A percentile compares a stretch with the other conserved stretches of the same genome.
These are phyloP conservation scores for Leucosticte australis DNA, from an alignment of 2,113 vertebrate genomes.

Conservation along the genomic window DNA sequence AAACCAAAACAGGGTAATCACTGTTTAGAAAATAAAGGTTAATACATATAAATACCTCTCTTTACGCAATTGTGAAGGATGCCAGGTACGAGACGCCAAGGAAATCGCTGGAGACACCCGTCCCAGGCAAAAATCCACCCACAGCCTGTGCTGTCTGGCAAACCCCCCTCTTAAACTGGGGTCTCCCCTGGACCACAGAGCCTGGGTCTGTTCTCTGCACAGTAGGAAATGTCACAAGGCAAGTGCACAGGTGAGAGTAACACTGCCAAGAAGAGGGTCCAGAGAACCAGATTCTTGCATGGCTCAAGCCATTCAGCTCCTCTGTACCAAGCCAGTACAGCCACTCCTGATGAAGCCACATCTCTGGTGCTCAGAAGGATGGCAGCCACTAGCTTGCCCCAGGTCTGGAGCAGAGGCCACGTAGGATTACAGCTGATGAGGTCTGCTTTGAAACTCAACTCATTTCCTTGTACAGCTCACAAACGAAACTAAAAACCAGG, in stretches of 20 bases:
- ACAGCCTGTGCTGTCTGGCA: not conserved
- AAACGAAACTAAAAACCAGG: constrained; percentile 3
- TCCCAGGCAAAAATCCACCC: not conserved
- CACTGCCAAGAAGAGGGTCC: not conserved
- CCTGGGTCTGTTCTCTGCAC: not conserved
- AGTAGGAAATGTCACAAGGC: rapidly evolving
- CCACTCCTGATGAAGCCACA: rapidly evolving
- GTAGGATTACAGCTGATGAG: not conserved
- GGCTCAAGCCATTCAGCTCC: not conserved
- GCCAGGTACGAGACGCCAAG: not conserved
- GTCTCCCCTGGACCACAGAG: not conserved
- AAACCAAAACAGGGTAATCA: constrained; percentile 51
- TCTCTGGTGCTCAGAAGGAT: not conserved
- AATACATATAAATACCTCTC: not conserved
- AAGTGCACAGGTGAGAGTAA: rapidly evolving
- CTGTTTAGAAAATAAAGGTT: constrained; percentile 49
- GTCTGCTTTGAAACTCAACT: not conserved
- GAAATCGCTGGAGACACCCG: rapidly evolving
- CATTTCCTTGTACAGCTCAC: not conserved
- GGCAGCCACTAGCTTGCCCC: not conserved
- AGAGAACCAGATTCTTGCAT: not conserved
- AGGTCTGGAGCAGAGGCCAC: not conserved
- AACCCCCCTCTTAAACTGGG: not conserved
- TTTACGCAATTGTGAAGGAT: not conserved
- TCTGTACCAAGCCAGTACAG: not conserved